Base-by-base conservation (phyloP, 1,140 invertebrate species). In the Drosophila orosa region DNA sequence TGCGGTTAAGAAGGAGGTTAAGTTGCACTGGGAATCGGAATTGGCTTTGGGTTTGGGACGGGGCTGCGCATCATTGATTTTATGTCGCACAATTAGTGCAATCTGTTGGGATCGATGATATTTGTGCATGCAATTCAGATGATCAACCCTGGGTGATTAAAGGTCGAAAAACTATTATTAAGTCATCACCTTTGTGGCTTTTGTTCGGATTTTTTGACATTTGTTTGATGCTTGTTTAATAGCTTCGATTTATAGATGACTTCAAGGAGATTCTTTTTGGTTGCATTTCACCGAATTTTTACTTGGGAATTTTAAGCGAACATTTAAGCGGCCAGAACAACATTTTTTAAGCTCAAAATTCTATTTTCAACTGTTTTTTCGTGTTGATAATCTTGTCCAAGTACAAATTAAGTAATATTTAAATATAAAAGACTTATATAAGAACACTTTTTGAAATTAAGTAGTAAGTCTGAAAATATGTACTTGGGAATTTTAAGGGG, bases 11-110 rank as follows among this genome's bases (percentile, higher is more conserved):
- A 48, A 54, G 44, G 65, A 78, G 60, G 67, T 79, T 47, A 83
- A 62, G 56, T 78, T 78, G 59, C 67, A 27, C 17, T n/a, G 40
- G 62, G 62, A 25, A 33, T 39, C 24, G 65, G 25, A 19, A 47
- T 66, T 19, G 55, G 56, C 9, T 12, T n/a, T 31, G 42, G 52
- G 67, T 29, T 5, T 37, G 25, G 17, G 13, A 57, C 33, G 17
- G 73, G 73, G 45, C 37, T 75, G 17, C 19, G 72, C 52, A 76
- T 76, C 73, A 76, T 76, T 76, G 73, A 76, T 76, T 76, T 76
- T 67, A 76, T 76, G 73, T 55, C 31, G 48, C 35, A 55, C 74
- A 75, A 76, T 76, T 75, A 76, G 40, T 55, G 73, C 73, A 76
- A 76, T 76, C 73, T 72, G 68, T 58, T 71, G 27, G 27, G 66